Base-by-base conservation (phyloP, 92 coral and sea anemone genomes). In the Porites evermanni region DNA sequence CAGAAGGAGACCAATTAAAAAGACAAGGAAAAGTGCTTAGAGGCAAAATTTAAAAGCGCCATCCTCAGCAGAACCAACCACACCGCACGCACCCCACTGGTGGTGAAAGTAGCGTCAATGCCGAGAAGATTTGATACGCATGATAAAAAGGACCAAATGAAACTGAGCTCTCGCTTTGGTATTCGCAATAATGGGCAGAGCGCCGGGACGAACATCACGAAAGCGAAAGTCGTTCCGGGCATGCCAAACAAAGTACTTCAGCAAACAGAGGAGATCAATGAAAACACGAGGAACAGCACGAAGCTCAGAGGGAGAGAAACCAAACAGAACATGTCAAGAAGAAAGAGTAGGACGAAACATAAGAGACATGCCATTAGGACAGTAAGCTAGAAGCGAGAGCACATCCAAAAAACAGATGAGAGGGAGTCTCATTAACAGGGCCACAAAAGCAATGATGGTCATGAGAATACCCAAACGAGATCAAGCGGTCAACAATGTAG, bases 261-360 rank as follows among this genome's bases (percentile, higher is more conserved):
- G 77, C 1, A 83, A 50, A n/a, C 68, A 53, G 1, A 83, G 80
- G 0, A 67, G 14, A 17, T 75, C 63, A 11, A 76, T 73, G 65
- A 88, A 88, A 9, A 88, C 70, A 4, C 64, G 56, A 3, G 85
- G 85, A 3, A 88, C 83, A 9, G 63, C 16, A 3, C 50, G 72
- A 0, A 83, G 47, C 44, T 83, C 91, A 13, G 2, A 44, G n/a
- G 26, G 26, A 24, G 26, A 24, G 26, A 24, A 24, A 24, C 26
- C 26, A 24, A n/a, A n/a, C n/a, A n/a, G n/a, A 1, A 4, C 26
- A 24, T 24, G 26, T 24, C 26, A 1, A 24, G 0, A 24, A 24
- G 26, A 24, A 24, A 24, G 1, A 69, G n/a, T 51, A 24, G 89
- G 89, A 12, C 18, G 17, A 38, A 70, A 70, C 74, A 70, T 70